phyloP scores from a whole-genome alignment of 2,888 invertebrate genomes.

The Neocrepidodera transversa region DNA sequence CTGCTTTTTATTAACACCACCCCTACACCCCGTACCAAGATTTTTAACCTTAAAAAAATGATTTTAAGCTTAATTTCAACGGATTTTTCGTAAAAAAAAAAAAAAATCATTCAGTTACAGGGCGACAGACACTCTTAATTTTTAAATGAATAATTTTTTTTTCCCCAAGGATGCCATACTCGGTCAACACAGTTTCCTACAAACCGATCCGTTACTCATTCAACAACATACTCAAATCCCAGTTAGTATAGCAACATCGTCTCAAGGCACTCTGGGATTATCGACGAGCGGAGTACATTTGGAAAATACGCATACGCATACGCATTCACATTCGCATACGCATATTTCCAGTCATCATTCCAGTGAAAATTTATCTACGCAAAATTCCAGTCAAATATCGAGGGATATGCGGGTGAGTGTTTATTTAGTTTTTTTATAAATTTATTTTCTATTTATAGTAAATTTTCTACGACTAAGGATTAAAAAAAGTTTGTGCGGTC shows the following conservation, averaged over 20 bases:
- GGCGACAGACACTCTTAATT: no score
- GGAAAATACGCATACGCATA: conserved; percentile 53
- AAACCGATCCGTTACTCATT: conserved; percentile 56
- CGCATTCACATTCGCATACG: no score
- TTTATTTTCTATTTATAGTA: neutral
- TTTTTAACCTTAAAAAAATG: no score
- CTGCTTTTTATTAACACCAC: no score
- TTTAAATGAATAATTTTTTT: no score
- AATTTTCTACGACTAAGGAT: neutral
- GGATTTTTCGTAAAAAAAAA: no score
- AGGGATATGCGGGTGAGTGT: conserved; percentile 44
- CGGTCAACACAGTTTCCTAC: conserved; percentile 64
- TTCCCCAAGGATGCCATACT: conserved; percentile 63
- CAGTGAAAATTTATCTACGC: conserved; percentile 42
- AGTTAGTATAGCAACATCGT: conserved; percentile 57
- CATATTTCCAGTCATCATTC: conserved; percentile 45
- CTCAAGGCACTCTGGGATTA: conserved; percentile 57
- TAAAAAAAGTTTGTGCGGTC: neutral
- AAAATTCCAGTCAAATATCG: conserved; percentile 45
- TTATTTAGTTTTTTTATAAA: neutral
- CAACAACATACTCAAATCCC: conserved; percentile 60
- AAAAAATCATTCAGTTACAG: no score
- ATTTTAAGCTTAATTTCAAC: no score
- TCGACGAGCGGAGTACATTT: conserved; percentile 57
- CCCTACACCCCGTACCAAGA: no score